These are phyloP conservation scores for Diplazon laetatorius DNA, from an alignment of 2,888 invertebrate species.

Conservation along the genomic window DNA sequence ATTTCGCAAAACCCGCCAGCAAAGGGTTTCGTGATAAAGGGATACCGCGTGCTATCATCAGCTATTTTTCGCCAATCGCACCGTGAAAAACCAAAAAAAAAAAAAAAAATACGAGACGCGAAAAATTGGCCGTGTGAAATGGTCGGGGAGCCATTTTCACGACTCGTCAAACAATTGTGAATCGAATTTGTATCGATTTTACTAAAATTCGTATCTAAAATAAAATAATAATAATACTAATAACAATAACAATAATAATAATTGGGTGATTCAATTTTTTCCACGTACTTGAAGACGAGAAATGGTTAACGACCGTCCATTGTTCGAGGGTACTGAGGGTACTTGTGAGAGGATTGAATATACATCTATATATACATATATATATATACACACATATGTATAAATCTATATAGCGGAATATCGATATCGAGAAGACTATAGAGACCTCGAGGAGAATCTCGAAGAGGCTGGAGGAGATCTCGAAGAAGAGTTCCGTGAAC, in stretches of 20 bases:
- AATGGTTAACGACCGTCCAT: slow-evolving; percentile 13
- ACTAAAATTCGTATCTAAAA: too few species aligned
- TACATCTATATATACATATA: too few species aligned
- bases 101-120: neutral
- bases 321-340: slow-evolving; percentile 7
- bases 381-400: too few species aligned
- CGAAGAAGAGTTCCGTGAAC: neutral
- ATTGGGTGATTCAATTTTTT: neutral
- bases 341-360: neutral
- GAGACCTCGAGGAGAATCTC: slow-evolving; percentile 3
- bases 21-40: slow-evolving; percentile 41
- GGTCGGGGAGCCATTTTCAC: neutral
- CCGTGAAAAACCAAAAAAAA: slow-evolving; percentile 12
- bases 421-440: neutral
- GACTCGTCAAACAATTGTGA: neutral
- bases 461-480: slow-evolving; percentile 2
- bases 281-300: neutral
- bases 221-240: too few species aligned
- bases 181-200: neutral
- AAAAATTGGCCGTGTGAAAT: neutral
- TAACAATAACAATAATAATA: neutral
- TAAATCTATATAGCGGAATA: slow-evolving; percentile 6
- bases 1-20: slow-evolving; percentile 40
- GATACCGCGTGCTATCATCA: slow-evolving; percentile 45
- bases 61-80: slow-evolving; percentile 23